Base-by-base conservation (phyloP, 1,140 invertebrate genomes). In the Dinoponera quadriceps region DNA sequence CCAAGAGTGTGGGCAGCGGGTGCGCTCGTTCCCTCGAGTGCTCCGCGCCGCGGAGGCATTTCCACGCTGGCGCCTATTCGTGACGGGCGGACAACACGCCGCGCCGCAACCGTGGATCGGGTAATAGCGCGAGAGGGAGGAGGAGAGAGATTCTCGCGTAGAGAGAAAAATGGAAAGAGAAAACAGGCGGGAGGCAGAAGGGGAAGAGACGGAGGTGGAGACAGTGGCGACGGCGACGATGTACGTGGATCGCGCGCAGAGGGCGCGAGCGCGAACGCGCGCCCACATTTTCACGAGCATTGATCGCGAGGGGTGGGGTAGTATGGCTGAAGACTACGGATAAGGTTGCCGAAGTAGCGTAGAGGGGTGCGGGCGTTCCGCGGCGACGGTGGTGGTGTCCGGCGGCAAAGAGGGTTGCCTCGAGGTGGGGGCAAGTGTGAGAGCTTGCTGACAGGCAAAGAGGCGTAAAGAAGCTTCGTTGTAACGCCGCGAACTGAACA, bases 221-320 rank as follows among this genome's bases (percentile, higher is more conserved):
- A 11, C 3, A 44, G 7, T 44, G 33, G 25, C 29, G 25, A 11
- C 25, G 72, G 73, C 63, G 93, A 93, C 92, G 92, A 92, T 92
- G 87, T 80, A 92, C 91, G 92, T 93, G 92, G 92, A 91, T 90
- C 92, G 86, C 38, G 38, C 38, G 7, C 83, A 87, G 86, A 92
- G 92, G 91, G 91, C 92, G 93, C 92, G 88, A 89, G 90, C 91
- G 90, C 92, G 91, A 91, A 60, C 85, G 87, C 89, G 90, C 91
- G 90, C 92, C 92, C 90, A 68, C 85, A 89, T 93, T 88, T 93
- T 91, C 87, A 90, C 92, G 89, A 92, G 93, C 93, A 94, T 94
- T 93, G 93, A 94, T 94, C 93, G 93, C 85, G 86, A 73, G 57
- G 66, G 80, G 65, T 65, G 84, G 82, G 81, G 71, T 86, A 84